Conservation (phyloP, 2,797 vertebrate genomes). For the Sebastes umbrosus region DNA sequence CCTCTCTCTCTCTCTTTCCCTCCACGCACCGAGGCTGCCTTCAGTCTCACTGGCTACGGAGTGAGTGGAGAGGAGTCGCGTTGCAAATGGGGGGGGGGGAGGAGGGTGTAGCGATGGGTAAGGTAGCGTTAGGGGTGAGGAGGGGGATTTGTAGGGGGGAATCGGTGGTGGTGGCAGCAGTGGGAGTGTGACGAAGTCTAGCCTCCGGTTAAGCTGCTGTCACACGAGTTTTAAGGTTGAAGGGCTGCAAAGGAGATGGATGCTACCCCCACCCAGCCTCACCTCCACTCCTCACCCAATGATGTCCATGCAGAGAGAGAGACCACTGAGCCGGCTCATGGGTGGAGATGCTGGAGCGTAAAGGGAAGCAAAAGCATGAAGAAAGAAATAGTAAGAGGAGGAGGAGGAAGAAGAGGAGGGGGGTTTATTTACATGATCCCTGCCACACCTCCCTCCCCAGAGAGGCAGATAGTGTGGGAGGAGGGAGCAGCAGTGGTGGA, state of each 20-base stretch:
- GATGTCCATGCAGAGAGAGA: constrained; percentile 1
- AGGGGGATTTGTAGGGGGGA: constrained; percentile 14
- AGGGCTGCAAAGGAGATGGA: constrained; percentile 23
- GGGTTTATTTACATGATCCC: constrained; percentile 60
- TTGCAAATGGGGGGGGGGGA: constrained; percentile 30
- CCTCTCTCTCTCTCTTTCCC: constrained; percentile 12
- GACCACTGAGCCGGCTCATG: constrained; percentile 21
- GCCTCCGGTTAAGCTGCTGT: constrained; percentile 64
- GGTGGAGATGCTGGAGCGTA: constrained; percentile 11
- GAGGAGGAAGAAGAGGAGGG: not conserved
- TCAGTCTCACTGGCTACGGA: constrained; percentile 63
- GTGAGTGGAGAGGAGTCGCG: constrained; percentile 65
- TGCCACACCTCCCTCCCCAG: constrained; percentile 50
- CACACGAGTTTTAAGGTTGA: constrained; percentile 65
- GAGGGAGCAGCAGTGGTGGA: constrained; percentile 11
- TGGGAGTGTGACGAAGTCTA: constrained; percentile 61
- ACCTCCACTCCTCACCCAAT: constrained; percentile 7
- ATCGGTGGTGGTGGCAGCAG: constrained; percentile 29
- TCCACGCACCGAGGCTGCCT: constrained; percentile 54
- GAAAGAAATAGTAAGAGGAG: constrained; percentile 3
- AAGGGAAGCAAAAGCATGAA: not conserved
- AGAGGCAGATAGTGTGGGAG: constrained; percentile 24
- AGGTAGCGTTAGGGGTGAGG: constrained; percentile 30
- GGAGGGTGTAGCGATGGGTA: not conserved
- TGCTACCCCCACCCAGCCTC: not conserved